These are phyloP conservation scores for Arctia plantaginis DNA, from an alignment of 2,888 invertebrate species.

Conservation along the genomic window DNA sequence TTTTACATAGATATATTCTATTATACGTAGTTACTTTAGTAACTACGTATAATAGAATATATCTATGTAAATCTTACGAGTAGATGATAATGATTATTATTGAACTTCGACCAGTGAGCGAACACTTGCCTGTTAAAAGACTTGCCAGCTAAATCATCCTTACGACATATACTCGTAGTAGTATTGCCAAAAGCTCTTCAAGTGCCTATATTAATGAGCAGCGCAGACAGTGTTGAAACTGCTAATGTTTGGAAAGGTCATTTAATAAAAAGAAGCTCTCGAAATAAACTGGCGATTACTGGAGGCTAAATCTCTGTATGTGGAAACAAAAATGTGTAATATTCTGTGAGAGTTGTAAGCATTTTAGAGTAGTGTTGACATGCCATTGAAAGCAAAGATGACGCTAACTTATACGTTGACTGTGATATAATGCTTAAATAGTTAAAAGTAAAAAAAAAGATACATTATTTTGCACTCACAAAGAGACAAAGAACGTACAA, in stretches of 20 bases:
- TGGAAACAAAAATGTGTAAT: neutral
- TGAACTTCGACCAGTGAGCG: neutral
- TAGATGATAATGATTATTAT: neutral
- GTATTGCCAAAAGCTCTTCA: slow-evolving; percentile 1
- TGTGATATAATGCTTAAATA: neutral
- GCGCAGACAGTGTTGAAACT: neutral
- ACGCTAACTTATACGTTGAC: neutral
- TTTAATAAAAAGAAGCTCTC: neutral
- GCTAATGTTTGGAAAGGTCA: neutral
- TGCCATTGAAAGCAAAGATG: neutral
- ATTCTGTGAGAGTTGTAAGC: neutral
- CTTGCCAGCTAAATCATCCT: neutral
- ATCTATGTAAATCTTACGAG: no score
- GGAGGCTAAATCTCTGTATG: neutral
- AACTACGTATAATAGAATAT: no score
- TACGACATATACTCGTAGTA: neutral
- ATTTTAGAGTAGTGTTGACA: neutral
- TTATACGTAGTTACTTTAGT: neutral
- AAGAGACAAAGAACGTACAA: no score
- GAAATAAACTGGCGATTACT: neutral
- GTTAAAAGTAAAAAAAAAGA: neutral
- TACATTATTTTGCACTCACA: no score
- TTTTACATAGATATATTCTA: neutral
- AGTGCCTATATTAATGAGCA: slow-evolving; percentile 1
- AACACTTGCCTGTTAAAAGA: neutral